Conservation (phyloP, 1,140 invertebrate genomes). For the Coptotermes formosanus region DNA sequence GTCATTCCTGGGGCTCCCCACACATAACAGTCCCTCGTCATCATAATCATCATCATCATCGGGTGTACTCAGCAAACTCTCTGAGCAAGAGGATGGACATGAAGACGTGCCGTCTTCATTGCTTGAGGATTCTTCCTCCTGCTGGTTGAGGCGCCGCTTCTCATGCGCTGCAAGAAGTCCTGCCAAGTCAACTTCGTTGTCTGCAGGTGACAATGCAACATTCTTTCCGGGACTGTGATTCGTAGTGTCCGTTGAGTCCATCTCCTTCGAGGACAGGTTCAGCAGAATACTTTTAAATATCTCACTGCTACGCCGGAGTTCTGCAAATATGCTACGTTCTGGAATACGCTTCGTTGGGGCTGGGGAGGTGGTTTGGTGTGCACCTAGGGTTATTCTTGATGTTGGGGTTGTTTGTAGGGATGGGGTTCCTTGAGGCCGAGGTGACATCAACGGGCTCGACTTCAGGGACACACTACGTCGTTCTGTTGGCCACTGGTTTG, state of each 20-base stretch:
- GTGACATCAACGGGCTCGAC: slow-evolving; percentile 39
- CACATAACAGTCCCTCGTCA: slow-evolving; percentile 19
- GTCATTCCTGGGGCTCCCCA: slow-evolving; percentile 26
- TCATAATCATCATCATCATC: slow-evolving; percentile 30
- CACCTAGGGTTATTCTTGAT: slow-evolving; percentile 34
- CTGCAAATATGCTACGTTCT: slow-evolving; percentile 46
- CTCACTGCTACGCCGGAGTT: slow-evolving; percentile 48
- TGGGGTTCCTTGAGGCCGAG: slow-evolving; percentile 16
- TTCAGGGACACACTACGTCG: slow-evolving; percentile 46
- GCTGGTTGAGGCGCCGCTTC: slow-evolving; percentile 39
- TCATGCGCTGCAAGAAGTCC: slow-evolving; percentile 47
- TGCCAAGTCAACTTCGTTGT: slow-evolving; percentile 42
- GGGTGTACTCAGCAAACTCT: slow-evolving; percentile 34
- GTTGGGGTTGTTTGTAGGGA: slow-evolving; percentile 38
- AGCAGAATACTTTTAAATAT: slow-evolving; percentile 49
- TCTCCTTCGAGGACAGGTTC: slow-evolving; percentile 46
- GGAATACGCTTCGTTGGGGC: slow-evolving; percentile 26
- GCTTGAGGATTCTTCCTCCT: slow-evolving; percentile 33
- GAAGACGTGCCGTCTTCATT: slow-evolving; percentile 36
- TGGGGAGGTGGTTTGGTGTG: no score
- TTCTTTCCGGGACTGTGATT: slow-evolving; percentile 14
- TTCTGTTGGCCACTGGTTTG: slow-evolving; percentile 37
- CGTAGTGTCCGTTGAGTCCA: slow-evolving; percentile 29
- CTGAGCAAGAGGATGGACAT: slow-evolving; percentile 35
- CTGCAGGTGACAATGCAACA: slow-evolving; percentile 30